phyloP scores from a whole-genome alignment of 53 echinoderm and acorn worm genomes.

The Patiria pectinifera region DNA sequence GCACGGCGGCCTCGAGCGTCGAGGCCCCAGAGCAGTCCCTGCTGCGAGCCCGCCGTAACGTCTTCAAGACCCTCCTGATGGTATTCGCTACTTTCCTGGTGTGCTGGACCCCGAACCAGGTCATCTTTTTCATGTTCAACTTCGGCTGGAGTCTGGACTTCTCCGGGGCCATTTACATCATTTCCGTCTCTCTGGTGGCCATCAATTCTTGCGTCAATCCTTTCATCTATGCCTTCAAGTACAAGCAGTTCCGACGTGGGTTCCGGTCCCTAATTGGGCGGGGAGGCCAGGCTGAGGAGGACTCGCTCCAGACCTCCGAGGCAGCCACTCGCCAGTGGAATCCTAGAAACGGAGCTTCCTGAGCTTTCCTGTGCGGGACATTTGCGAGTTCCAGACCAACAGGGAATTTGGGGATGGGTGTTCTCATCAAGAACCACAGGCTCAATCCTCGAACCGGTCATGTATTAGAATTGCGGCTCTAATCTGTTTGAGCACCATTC shows the following conservation, averaged over 20 bases:
- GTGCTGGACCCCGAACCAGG: conserved; percentile 64
- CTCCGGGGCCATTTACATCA: conserved; percentile 52
- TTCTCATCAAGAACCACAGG: no score
- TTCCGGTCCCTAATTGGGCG: not conserved
- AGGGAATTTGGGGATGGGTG: no score
- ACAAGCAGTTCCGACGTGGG: conserved; percentile 61
- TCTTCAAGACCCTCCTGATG: conserved; percentile 56
- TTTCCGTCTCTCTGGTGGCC: conserved; percentile 47
- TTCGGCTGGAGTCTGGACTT: conserved; percentile 55
- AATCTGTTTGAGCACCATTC: no score
- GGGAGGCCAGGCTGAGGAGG: not conserved
- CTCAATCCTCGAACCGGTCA: no score
- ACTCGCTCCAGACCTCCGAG: not conserved
- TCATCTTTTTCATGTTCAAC: conserved; percentile 69
- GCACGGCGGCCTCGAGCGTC: not conserved
- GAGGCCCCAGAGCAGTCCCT: conserved; percentile 38
- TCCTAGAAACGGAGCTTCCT: not conserved
- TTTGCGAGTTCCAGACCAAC: no score
- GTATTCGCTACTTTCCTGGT: conserved; percentile 57
- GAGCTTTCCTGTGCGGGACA: not conserved
- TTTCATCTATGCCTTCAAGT: conserved; percentile 64
- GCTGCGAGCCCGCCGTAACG: conserved; percentile 60
- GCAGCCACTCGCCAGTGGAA: conserved; percentile 14
- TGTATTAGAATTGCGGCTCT: no score
- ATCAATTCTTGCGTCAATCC: conserved; percentile 58